Percentiles rank a stretch among this genome's conserved stretches.
These are phyloP conservation scores for Esox niger DNA, from an alignment of 2,113 vertebrate genomes.

Conservation along the genomic window DNA sequence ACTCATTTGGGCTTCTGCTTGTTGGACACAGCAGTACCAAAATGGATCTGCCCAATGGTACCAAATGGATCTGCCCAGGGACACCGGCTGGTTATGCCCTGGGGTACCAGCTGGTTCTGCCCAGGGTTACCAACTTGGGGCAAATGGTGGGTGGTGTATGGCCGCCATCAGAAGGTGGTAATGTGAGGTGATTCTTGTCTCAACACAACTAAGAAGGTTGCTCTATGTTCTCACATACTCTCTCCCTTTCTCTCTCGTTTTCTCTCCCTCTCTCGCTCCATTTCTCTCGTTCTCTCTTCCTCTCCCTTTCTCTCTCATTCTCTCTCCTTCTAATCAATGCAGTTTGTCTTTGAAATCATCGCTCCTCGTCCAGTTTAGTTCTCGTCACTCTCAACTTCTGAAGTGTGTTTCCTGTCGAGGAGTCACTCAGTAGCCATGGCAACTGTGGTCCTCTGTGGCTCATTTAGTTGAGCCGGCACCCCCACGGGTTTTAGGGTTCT, in stretches of 20 bases:
- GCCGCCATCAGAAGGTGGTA: constrained; percentile 39
- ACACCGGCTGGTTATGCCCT: constrained; percentile 65
- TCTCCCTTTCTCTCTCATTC: constrained; percentile 3
- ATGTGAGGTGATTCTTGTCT: constrained; percentile 44
- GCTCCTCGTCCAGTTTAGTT: constrained; percentile 75
- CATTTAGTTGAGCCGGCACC: no score
- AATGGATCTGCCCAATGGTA: constrained; percentile 31
- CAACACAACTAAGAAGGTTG: constrained; percentile 13
- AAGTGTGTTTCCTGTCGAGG: not conserved
- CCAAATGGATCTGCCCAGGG: constrained; percentile 36
- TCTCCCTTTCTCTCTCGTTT: not conserved
- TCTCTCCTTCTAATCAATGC: constrained; percentile 19
- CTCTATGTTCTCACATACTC: not conserved
- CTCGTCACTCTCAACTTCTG: constrained; percentile 22
- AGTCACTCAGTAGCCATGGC: no score
- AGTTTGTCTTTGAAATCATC: constrained; percentile 62
- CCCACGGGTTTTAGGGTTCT: no score
- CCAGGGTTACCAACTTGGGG: constrained; percentile 48
- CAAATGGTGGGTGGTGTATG: constrained; percentile 19
- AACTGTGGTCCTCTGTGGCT: no score
- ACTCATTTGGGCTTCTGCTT: constrained; percentile 49
- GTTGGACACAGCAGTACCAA: not conserved
- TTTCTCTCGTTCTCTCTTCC: not conserved
- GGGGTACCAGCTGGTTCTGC: not conserved
- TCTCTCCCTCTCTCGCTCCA: constrained; percentile 12